A percentile compares a stretch with the other conserved stretches of the same genome.
Evolutionary conservation across 2,797 vertebrate genomes (phyloP).

Genomic region (Lagocephalus sceleratus): DNA sequence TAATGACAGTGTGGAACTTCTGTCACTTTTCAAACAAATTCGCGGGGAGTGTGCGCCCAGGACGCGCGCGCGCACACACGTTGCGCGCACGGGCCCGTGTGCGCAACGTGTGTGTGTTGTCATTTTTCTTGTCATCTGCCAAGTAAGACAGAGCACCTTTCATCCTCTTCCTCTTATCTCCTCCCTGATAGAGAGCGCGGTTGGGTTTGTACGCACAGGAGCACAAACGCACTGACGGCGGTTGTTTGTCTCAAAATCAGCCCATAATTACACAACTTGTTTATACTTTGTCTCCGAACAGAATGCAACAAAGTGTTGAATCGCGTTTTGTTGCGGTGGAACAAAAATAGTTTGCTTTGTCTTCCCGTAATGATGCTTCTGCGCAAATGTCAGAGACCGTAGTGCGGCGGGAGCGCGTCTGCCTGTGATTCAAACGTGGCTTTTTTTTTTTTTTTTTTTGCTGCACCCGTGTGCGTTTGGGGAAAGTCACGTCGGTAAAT

Average conservation of each 20-base stretch:
- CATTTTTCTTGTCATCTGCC: slow-evolving; percentile 65
- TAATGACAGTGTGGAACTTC: slow-evolving; percentile 68
- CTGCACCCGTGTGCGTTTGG: background rate
- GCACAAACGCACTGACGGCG: slow-evolving; percentile 11
- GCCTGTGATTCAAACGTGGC: slow-evolving; percentile 15
- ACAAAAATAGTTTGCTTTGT: slow-evolving; percentile 71
- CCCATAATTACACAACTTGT: slow-evolving; percentile 64
- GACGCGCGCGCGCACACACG: slow-evolving; percentile 4
- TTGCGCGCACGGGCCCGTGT: background rate
- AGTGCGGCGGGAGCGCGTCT: slow-evolving; percentile 17
- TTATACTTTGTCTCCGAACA: slow-evolving; percentile 65
- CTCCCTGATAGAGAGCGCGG: slow-evolving; percentile 45
- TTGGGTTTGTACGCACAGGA: slow-evolving; percentile 14
- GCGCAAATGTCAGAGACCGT: slow-evolving; percentile 47
- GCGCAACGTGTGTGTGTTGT: slow-evolving; percentile 31
- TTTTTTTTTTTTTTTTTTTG: slow-evolving; percentile 1
- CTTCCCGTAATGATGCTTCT: slow-evolving; percentile 59
- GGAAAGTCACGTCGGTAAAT: slow-evolving; percentile 34
- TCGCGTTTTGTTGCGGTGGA: slow-evolving; percentile 62
- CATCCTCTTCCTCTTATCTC: slow-evolving; percentile 61
- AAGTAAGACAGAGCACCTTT: slow-evolving; percentile 63
- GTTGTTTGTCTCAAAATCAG: slow-evolving; percentile 63
- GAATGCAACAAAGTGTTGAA: slow-evolving; percentile 63
- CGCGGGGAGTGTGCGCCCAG: slow-evolving; percentile 36
- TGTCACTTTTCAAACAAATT: slow-evolving; percentile 70